phyloP scores from a whole-genome alignment of 1,140 invertebrate species.

The Ostrea edulis region DNA sequence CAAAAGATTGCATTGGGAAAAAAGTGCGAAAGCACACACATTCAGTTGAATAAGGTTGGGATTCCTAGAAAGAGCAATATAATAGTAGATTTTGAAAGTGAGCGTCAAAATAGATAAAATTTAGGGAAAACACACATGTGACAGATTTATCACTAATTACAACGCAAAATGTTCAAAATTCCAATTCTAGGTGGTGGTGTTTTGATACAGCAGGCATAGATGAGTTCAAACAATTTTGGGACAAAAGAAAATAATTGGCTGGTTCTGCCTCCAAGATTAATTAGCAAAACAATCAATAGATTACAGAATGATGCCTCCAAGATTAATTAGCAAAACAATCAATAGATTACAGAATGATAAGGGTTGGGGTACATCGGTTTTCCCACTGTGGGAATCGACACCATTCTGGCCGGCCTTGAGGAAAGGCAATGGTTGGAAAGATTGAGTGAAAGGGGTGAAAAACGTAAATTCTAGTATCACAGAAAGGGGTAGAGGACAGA shows the following conservation, averaged over 20 bases:
- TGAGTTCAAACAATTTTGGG: slow-evolving; percentile 47
- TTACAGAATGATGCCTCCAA: too few relatives aligned
- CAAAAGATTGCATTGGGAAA: neutral
- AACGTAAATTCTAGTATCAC: neutral
- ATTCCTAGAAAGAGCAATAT: neutral
- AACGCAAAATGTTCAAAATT: slow-evolving; percentile 53
- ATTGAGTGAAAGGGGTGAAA: neutral
- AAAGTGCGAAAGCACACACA: neutral
- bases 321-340: neutral
- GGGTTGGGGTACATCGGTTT: neutral
- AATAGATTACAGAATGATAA: too few relatives aligned
- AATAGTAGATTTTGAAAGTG: slow-evolving; percentile 54
- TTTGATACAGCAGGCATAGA: slow-evolving; percentile 45
- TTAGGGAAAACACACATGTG: slow-evolving; percentile 50
- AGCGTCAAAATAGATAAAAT: slow-evolving; percentile 39
- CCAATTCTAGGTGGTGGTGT: slow-evolving; percentile 52
- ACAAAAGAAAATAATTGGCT: too few relatives aligned
- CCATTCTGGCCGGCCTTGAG: neutral
- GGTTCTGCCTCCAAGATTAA: slow-evolving; percentile 47
- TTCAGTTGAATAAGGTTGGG: neutral
- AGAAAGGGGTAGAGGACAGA: neutral
- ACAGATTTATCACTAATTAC: slow-evolving; percentile 56
- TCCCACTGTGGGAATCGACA: neutral
- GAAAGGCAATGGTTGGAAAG: neutral
- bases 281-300: neutral